Evolutionary conservation across 2,888 invertebrate genomes (phyloP), one percentile per base, ranked within the genome.

Genomic region (Machimus rusticus): DNA sequence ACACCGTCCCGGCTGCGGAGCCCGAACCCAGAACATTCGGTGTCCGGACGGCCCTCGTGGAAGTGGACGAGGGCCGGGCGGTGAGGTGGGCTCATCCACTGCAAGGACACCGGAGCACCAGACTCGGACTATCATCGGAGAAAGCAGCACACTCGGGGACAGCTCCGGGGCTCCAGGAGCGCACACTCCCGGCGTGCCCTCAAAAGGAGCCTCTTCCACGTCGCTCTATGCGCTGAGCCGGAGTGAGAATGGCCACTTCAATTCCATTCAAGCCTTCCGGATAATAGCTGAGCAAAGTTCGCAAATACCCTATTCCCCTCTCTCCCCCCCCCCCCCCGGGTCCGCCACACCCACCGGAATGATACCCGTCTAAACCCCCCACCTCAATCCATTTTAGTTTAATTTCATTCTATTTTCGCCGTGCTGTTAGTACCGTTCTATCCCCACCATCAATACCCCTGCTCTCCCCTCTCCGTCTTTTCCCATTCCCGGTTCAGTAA

Each of bases 211-310:
- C 16, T 6, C n/a, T 23, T 51, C 79, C 46, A 79, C 43, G 43
- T 12, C 43, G 28, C 51, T 14, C 28, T 79, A 55, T 23, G 28
- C 31, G 79, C 51, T 39, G 51, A 16, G 31, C 43, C 51, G 79
- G 79, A 51, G 79, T 28, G 51, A 79, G 51, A 82, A 82, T 66
- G 66, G 82, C 66, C 82, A 82, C 82, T 82, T 66, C 82, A 66
- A 82, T 82, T 66, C 82, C 82, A 82, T 82, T 82, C 82, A 82
- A 66, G 28, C 57, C 82, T 82, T 82, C 57, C 55, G 82, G 57
- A 82, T 82, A 82, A 82, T 57, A 82, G 82, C 66, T 82, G 82
- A 57, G 37, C 66, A 82, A 82, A 82, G 39, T 82, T 82, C 82
- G 66, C 57, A 82, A 66, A 82, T 82, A 39, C 34, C 57, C 9